These are phyloP conservation scores for Halcyon leucocephala DNA, from an alignment of 2,797 vertebrate genomes.

Conservation along the genomic window DNA sequence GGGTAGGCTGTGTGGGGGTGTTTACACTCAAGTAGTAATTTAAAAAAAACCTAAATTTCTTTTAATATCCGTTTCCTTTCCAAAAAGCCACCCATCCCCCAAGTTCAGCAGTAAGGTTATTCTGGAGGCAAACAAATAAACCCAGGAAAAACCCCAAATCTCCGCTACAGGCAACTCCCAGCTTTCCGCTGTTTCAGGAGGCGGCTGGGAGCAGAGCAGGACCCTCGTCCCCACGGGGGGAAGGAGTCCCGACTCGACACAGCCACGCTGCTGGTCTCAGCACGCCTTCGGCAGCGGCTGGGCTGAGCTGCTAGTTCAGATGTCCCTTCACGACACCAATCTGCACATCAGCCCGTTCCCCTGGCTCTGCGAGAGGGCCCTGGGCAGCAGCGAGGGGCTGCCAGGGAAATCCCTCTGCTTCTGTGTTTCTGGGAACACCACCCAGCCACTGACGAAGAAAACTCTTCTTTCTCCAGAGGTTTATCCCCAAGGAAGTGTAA, in stretches of 20 bases:
- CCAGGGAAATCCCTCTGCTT: neutral
- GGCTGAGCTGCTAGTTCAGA: too few species aligned
- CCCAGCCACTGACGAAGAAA: too few species aligned
- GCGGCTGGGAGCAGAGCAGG: fast-evolving
- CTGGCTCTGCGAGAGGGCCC: neutral
- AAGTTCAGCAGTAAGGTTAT: neutral
- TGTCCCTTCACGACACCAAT: neutral
- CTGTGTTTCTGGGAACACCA: neutral
- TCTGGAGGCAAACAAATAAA: neutral
- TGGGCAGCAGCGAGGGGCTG: too few species aligned
- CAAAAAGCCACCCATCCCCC: neutral
- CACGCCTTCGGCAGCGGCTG: fast-evolving
- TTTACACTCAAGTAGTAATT: neutral
- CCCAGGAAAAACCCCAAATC: neutral
- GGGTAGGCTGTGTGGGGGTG: fast-evolving
- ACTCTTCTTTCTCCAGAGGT: too few species aligned
- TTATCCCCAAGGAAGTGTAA: neutral
- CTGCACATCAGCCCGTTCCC: neutral
- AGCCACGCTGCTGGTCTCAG: fast-evolving
- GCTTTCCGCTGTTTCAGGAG: fast-evolving
- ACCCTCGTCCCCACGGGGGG: fast-evolving
- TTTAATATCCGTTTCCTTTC: neutral
- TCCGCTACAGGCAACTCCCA: neutral
- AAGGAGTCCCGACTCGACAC: fast-evolving
- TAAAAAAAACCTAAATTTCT: fast-evolving